Evolutionary conservation across 1,140 invertebrate species (phyloP).

Genomic region (Ceratoteleas bidentatus): DNA sequence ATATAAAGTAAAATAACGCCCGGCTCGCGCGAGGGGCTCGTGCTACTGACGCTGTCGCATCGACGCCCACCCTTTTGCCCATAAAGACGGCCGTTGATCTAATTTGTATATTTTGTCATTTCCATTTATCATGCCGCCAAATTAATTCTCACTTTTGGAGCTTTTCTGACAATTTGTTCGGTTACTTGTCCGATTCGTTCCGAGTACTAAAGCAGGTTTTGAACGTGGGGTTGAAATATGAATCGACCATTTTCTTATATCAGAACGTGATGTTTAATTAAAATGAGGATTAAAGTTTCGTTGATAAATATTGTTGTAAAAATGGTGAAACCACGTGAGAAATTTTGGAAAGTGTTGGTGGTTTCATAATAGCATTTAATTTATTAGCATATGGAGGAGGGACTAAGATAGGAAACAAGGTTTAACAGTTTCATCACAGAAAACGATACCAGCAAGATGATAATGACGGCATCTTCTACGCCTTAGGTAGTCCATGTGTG

Average conservation of each 20-base stretch:
- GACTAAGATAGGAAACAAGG: constrained; percentile 33
- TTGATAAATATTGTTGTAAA: background rate
- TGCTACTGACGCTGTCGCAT: constrained; percentile 51
- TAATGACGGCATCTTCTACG: constrained; percentile 42
- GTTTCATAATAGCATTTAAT: background rate
- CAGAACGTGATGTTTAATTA: background rate
- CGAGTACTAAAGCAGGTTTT: background rate
- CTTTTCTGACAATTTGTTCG: background rate
- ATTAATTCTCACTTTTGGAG: constrained; percentile 17
- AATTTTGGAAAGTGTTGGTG: too few species aligned
- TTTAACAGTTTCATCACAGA: constrained; percentile 29
- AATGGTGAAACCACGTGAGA: too few species aligned
- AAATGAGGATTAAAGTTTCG: background rate
- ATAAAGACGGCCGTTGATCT: constrained; percentile 52
- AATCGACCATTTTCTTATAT: too few species aligned
- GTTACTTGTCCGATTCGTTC: too few species aligned
- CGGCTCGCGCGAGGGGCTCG: constrained; percentile 47
- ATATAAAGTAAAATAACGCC: constrained; percentile 68
- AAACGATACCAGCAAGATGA: constrained; percentile 21
- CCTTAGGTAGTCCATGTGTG: constrained; percentile 58
- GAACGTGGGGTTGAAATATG: too few species aligned
- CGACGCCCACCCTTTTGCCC: constrained; percentile 58
- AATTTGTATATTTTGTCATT: constrained; percentile 54
- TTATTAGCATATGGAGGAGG: constrained; percentile 19
- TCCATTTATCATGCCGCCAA: constrained; percentile 50